A percentile compares a stretch with the other conserved stretches of the same genome.
phyloP scores from a whole-genome alignment of 1,140 invertebrate genomes.

The Brachionus paranguensis region DNA sequence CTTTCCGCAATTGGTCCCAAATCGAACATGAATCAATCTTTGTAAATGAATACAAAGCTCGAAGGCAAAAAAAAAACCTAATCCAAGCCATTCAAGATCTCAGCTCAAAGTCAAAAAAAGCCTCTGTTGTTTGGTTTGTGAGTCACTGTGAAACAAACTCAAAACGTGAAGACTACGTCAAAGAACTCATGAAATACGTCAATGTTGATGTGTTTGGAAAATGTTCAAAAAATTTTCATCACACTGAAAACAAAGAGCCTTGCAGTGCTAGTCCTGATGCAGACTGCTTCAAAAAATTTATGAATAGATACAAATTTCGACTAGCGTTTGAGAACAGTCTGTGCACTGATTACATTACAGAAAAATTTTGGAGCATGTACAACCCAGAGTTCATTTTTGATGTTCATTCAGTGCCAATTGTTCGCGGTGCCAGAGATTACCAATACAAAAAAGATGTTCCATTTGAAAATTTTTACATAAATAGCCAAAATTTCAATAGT shows the following conservation, averaged over 20 bases:
- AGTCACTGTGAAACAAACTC: slow-evolving; percentile 61
- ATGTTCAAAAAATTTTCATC: slow-evolving; percentile 52
- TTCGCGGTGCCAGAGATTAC: slow-evolving; percentile 85
- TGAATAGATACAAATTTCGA: slow-evolving; percentile 44
- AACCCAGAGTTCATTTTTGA: not conserved
- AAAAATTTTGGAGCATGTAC: slow-evolving; percentile 40
- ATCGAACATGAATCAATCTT: not conserved
- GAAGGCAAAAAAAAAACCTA: not conserved
- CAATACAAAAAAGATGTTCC: slow-evolving; percentile 50
- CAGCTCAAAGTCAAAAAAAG: not conserved
- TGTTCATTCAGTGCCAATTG: slow-evolving; percentile 67
- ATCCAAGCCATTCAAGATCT: not conserved
- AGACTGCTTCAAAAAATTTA: not conserved
- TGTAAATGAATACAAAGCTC: not conserved
- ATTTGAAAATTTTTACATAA: not conserved
- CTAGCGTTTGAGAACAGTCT: slow-evolving; percentile 43
- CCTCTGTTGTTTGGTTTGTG: slow-evolving; percentile 61
- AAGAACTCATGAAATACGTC: slow-evolving; percentile 60
- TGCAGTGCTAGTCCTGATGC: not conserved
- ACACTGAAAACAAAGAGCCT: not conserved
- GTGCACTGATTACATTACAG: slow-evolving; percentile 41
- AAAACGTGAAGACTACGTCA: slow-evolving; percentile 59
- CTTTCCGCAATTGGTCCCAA: not conserved
- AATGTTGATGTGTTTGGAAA: slow-evolving; percentile 66
- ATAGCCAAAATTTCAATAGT: not conserved